phyloP scores from a whole-genome alignment of 2,888 invertebrate genomes.

The Hirtodrosophila histrioides region DNA sequence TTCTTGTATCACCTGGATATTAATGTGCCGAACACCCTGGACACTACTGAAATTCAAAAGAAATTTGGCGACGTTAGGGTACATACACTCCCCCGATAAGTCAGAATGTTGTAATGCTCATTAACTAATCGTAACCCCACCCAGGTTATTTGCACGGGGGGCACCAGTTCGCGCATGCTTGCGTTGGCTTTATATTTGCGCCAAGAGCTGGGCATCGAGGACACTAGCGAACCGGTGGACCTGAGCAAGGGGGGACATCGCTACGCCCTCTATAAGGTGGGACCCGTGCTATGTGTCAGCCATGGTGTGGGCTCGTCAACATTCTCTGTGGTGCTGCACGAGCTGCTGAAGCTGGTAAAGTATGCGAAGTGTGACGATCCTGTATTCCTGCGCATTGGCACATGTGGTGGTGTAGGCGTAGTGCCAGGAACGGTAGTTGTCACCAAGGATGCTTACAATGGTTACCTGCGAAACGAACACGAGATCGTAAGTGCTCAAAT shows the following conservation, averaged over 20 bases:
- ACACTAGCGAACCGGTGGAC: slow-evolving; percentile 92
- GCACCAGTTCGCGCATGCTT: slow-evolving; percentile 95
- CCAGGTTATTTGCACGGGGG: slow-evolving; percentile 97
- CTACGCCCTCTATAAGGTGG: slow-evolving; percentile 96
- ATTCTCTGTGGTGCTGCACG: slow-evolving; percentile 97
- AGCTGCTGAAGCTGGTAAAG: slow-evolving; percentile 96
- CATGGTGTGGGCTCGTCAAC: slow-evolving; percentile 99
- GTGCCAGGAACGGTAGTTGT: slow-evolving; percentile 95
- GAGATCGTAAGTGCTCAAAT: slow-evolving; percentile 88
- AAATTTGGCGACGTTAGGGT: slow-evolving; percentile 98
- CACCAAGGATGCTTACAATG: slow-evolving; percentile 95
- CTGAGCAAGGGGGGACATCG: slow-evolving; percentile 94
- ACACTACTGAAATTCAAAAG: slow-evolving; percentile 90
- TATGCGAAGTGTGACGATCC: slow-evolving; percentile 95
- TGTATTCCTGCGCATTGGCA: slow-evolving; percentile 95
- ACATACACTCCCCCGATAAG: slow-evolving; percentile 37
- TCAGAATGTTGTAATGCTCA: background rate
- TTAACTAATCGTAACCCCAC: background rate
- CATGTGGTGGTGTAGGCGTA: slow-evolving; percentile 96
- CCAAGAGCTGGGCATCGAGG: slow-evolving; percentile 91
- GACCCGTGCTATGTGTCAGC: slow-evolving; percentile 82
- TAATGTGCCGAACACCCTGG: slow-evolving; percentile 91
- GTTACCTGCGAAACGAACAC: slow-evolving; percentile 90
- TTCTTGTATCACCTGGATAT: slow-evolving; percentile 95
- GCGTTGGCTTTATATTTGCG: slow-evolving; percentile 93